Percentiles rank a stretch among this genome's conserved stretches.
phyloP scores from a whole-genome alignment of 2,888 invertebrate species.

The Diachrysia chrysitis region DNA sequence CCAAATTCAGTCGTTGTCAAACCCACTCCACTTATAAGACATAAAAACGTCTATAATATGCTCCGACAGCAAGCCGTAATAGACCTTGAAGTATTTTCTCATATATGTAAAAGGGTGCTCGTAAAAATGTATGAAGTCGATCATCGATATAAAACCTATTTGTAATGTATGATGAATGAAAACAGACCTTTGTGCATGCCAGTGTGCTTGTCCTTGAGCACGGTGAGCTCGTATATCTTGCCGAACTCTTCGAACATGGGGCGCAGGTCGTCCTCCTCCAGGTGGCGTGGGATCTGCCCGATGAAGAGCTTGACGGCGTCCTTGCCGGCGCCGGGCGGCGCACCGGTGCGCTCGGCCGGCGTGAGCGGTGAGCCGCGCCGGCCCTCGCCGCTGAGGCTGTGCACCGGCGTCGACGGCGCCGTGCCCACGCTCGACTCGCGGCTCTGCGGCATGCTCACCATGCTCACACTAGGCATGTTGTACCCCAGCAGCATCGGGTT shows the following conservation, averaged over 20 bases:
- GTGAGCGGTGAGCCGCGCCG: conserved; percentile 76
- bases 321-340: conserved; percentile 85
- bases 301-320: conserved; percentile 96
- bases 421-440: conserved; percentile 68
- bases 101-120: conserved; percentile 27
- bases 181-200: conserved; percentile 97
- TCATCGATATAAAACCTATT: conserved; percentile 30
- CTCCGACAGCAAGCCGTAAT: conserved; percentile 8
- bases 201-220: conserved; percentile 98
- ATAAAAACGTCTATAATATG: conserved; percentile 11
- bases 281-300: conserved; percentile 97
- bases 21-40: conserved; percentile 18
- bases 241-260: conserved; percentile 98
- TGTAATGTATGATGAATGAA: conserved; percentile 59
- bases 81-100: conserved; percentile 20
- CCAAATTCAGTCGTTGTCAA: conserved; percentile 35
- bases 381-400: conserved; percentile 64
- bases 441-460: conserved; percentile 64
- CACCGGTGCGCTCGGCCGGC: conserved; percentile 81
- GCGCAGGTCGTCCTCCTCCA: conserved; percentile 95
- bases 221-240: conserved; percentile 97
- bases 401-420: conserved; percentile 85
- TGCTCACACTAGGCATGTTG: conserved; percentile 68
- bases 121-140: conserved; percentile 30
- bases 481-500: conserved; percentile 82